Base-by-base conservation (phyloP, 2,888 invertebrate species). In the Actias luna region DNA sequence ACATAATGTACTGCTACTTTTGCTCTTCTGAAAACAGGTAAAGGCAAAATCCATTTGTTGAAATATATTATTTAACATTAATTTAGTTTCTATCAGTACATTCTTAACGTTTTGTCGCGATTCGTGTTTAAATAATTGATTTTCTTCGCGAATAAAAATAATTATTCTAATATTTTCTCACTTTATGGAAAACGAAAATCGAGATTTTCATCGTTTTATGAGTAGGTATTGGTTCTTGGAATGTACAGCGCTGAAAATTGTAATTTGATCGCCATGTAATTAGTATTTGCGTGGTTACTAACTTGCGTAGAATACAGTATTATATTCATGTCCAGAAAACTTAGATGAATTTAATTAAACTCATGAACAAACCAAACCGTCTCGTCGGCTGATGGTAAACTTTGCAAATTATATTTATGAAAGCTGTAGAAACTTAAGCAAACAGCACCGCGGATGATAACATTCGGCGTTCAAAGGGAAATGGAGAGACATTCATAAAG, bases 281-380 rank as follows among this genome's bases (percentile, higher is more conserved):
- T n/a, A 55, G 16, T 29, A 14, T 55, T 29, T 55, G 29, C n/a
- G 10, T 55, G 16, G n/a, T n/a, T n/a, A 14, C 29, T 29, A 1
- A 55, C 55, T 14, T 29, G 29, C 29, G 29, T 29, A 27, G 27
- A 52, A 4, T 29, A 55, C 29, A 55, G 29, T 55, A 29, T 55
- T 55, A 55, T 29, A 5, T 55, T 55, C 27, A 14, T n/a, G 55
- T 55, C 55, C 27, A 29, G 55, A 7, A n/a, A 55, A 50, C 46
- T 55, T 29, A 29, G 29, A 29, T 5, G 55, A 55, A 55, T 55
- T 55, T 55, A 55, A 55, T 55, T 55, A 55, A 55, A 55, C 29
- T 55, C 29, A 29, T 27, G 55, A 55, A 55, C 55, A 55, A 55
- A 55, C 29, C 55, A 8, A 55, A 55, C 29, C 55, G n/a, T n/a